Evolutionary conservation across 2,797 vertebrate species (phyloP), one percentile per base, ranked within the genome.

Genomic region (Etheostoma nigrum): DNA sequence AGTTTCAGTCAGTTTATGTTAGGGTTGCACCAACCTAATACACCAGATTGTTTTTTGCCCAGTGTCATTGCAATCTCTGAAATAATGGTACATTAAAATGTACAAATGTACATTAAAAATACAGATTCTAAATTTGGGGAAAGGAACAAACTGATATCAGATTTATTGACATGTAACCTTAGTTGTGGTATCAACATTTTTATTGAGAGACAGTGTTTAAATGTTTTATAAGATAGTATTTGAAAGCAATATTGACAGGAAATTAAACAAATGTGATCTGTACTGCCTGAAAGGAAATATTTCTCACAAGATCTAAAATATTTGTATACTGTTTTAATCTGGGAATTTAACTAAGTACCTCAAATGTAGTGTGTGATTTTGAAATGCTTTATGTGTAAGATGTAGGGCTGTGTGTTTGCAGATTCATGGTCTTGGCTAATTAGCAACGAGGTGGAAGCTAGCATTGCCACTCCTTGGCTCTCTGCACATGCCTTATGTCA

Each of bases 381-480:
- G 3, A 40, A 40, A 12, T 40, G 36, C 36, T 40, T 40, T 40
- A 10, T 40, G 10, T 40, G 36, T 40, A 40, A 40, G 36, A 11
- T 40, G 10, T 40, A 12, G 36, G 36, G 36, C 4, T 45, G 42
- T 25, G 18, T 3, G 4, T 51, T 51, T 7, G 8, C 15, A 16
- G 18, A 4, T n/a, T 2, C 4, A 2, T 59, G 11, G 2, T 66
- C 5, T 42, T 45, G 15, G 40, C 5, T 5, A 6, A 76, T 74
- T 49, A 69, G 65, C 54, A 27, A 2, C 3, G 4, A n/a, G 36
- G 15, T 77, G 36, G 14, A 64, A 52, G 30, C 13, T 74, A 23
- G 48, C 77, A 12, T 79, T 65, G 77, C 76, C 11, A 8, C 72
- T 73, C n/a, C 67, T 71, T 67, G 51, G 63, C 61, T 73, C 49